Evolutionary conservation across 2,888 invertebrate species (phyloP), one percentile per base, ranked within the genome.

Genomic region (Tinea pellionella): DNA sequence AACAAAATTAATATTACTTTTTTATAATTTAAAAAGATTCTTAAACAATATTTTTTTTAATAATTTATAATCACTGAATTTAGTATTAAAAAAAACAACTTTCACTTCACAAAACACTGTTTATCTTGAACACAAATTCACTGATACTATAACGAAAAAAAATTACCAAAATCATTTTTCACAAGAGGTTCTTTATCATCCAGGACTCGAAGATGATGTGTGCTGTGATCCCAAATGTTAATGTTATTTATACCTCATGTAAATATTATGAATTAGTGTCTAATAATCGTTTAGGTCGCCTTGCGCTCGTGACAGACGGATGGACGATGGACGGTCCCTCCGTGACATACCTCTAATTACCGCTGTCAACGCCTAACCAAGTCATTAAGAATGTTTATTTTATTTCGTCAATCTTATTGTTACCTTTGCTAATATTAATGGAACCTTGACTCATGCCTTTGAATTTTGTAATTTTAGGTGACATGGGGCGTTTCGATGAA

Each of bases 321-420:
- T 74, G 66, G 62, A 69, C 69, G 70, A 75, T 74, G 66, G 62
- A 69, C 69, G 29, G 13, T 15, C 11, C 56, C 55, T 65, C 65
- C 81, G 80, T 85, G 82, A 83, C 83, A 83, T 75, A 72, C 69
- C 66, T 67, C 71, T 80, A 81, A 83, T 80, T 77, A 73, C 75
- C 69, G 72, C 76, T 80, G 82, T 83, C 80, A 74, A 70, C 62
- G 66, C 65, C 65, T 68, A 67, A 71, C 66, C 71, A 71, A 75
- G 70, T 69, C 72, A 75, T 76, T 74, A 78, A 66, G 64, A 66
- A 67, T 74, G 69, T 75, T 76, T 73, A 78, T 72, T 75, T 76
- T 73, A 63, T 65, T 64, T 64, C 64, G 60, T 62, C 62, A 64
- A 57, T 61, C 59, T 61, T 63, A 66, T 64, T 68, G 67, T 69